phyloP scores from a whole-genome alignment of 2,113 vertebrate genomes.

The Circaetus cinerascens region DNA sequence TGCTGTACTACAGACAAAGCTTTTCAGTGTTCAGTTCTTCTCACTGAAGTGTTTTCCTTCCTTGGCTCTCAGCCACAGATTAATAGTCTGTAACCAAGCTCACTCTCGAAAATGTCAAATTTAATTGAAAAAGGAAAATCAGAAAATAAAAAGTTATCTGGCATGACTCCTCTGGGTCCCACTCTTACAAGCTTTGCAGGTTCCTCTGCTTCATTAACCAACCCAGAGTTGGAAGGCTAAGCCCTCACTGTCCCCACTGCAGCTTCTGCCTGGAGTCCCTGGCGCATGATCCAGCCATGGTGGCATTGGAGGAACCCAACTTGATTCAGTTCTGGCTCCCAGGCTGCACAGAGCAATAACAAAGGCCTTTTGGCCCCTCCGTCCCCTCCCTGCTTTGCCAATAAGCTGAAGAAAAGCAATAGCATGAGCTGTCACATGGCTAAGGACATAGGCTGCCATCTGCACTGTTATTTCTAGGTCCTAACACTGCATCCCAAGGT shows the following conservation, averaged over 20 bases:
- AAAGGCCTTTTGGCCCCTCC: not conserved
- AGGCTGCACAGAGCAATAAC: not conserved
- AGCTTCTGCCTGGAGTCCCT: not conserved
- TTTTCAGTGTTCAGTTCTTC: slow-evolving; percentile 22
- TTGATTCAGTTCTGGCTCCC: not conserved
- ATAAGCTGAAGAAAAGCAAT: not conserved
- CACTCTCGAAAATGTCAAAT: slow-evolving; percentile 58
- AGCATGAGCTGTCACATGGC: not conserved
- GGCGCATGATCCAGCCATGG: not conserved
- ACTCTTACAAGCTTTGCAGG: not conserved
- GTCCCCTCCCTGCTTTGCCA: not conserved
- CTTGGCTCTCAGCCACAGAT: slow-evolving; percentile 26
- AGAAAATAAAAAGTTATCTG: slow-evolving; percentile 48
- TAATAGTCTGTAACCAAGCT: slow-evolving; percentile 45
- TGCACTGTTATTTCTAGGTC: not conserved
- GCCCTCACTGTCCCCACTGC: not conserved
- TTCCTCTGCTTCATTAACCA: slow-evolving; percentile 34
- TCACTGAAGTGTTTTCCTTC: slow-evolving; percentile 12
- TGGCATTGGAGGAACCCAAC: not conserved
- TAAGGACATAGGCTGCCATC: not conserved
- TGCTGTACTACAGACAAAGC: slow-evolving; percentile 9
- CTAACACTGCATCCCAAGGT: not conserved
- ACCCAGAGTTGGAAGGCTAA: not conserved
- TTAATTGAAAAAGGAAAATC: slow-evolving; percentile 62
- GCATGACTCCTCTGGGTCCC: slow-evolving; percentile 4